Conservation (phyloP, 2,888 invertebrate species). For the Gari tellinella region DNA sequence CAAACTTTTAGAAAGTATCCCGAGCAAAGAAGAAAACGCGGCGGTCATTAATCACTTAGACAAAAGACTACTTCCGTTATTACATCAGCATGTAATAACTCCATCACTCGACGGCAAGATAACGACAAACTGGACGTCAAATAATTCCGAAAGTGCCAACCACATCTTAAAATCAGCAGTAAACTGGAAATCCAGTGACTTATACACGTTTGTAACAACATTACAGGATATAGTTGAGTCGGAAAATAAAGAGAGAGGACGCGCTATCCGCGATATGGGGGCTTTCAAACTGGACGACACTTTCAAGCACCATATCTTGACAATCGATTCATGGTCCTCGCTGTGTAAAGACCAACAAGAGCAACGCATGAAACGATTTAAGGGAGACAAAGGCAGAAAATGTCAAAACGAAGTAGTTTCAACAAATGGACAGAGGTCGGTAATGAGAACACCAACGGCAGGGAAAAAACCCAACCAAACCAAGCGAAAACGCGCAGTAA, state of each 20-base stretch:
- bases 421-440: slow-evolving; percentile 12
- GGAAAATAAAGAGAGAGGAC: neutral
- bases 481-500: slow-evolving; percentile 6
- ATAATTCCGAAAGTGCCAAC: slow-evolving; percentile 42
- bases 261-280: slow-evolving; percentile 3
- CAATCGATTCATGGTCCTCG: too few relatives aligned
- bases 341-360: too few relatives aligned
- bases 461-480: slow-evolving; percentile 23
- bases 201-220: neutral
- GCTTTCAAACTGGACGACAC: neutral
- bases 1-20: neutral
- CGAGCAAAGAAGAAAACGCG: neutral
- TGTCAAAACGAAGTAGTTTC: slow-evolving; percentile 3
- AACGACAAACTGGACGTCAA: slow-evolving; percentile 9
- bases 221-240: slow-evolving; percentile 1
- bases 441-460: slow-evolving; percentile 17
- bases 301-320: neutral
- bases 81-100: slow-evolving; percentile 9
- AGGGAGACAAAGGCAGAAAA: neutral
- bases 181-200: slow-evolving; percentile 7
- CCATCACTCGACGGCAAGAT: slow-evolving; percentile 6
- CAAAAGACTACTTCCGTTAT: slow-evolving; percentile 6
- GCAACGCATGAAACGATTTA: too few relatives aligned
- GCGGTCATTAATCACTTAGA: slow-evolving; percentile 1
- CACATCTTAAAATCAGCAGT: slow-evolving; percentile 30